phyloP scores from a whole-genome alignment of 2,797 vertebrate species.

The Trichosurus vulpecula region DNA sequence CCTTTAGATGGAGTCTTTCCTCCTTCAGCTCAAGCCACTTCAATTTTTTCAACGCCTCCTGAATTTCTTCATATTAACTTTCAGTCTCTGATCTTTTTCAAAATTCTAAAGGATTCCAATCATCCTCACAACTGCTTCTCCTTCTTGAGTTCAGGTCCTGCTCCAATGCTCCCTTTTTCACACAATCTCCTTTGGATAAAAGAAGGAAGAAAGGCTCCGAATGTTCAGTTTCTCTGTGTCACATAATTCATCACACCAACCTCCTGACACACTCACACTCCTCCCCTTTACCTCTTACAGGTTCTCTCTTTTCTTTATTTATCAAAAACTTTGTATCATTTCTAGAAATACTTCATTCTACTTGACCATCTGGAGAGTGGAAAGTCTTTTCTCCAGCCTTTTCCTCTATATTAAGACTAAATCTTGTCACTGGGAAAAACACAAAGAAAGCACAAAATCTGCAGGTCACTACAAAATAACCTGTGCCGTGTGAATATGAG shows the following conservation, averaged over 20 bases:
- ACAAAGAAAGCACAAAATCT: background rate
- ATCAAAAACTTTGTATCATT: background rate
- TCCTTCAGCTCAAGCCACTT: conserved; percentile 6
- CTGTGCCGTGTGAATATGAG: background rate
- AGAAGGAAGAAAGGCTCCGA: background rate
- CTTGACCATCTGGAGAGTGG: background rate
- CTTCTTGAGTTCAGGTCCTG: background rate
- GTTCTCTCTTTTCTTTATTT: background rate
- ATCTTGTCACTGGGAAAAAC: background rate
- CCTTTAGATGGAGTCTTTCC: background rate
- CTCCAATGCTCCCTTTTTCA: background rate
- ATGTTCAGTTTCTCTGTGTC: background rate
- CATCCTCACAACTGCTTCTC: background rate
- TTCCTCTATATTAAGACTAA: background rate
- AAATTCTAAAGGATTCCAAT: background rate
- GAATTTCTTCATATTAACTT: no score
- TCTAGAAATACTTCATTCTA: background rate
- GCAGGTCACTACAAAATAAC: background rate
- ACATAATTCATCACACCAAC: background rate
- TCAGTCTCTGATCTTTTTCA: background rate
- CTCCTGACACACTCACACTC: background rate
- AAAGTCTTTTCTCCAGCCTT: background rate
- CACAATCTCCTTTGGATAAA: no score
- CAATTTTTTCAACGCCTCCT: background rate
- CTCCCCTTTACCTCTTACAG: background rate